These are phyloP conservation scores for Beris chalybata DNA, from an alignment of 2,888 invertebrate genomes.

Conservation along the genomic window DNA sequence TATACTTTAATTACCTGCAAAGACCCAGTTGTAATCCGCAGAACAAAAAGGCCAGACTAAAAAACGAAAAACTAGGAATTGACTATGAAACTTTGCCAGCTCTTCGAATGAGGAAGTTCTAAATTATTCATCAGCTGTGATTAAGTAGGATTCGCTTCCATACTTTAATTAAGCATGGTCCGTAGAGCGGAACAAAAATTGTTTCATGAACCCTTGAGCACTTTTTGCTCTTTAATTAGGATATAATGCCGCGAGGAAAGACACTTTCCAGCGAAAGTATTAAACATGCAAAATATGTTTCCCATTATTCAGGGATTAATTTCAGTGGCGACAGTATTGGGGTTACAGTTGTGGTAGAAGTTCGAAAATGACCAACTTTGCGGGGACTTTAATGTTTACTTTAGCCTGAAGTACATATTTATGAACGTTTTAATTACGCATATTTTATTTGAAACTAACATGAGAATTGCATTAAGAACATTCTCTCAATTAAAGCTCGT, in stretches of 20 bases:
- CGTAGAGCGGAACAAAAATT: conserved; percentile 1
- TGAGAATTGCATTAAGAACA: too few relatives aligned
- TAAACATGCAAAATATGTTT: conserved; percentile 26
- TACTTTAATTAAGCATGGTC: conserved; percentile 22
- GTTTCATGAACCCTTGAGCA: conserved; percentile 19
- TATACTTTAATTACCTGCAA: too few relatives aligned
- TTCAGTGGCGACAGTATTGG: conserved; percentile 13
- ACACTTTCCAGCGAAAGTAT: conserved; percentile 17
- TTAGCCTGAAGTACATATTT: too few relatives aligned
- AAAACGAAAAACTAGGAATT: not conserved
- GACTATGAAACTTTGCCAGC: conserved; percentile 10
- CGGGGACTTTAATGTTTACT: too few relatives aligned
- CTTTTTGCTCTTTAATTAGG: conserved; percentile 19
- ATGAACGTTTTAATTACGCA: too few relatives aligned
- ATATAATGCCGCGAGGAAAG: conserved; percentile 21
- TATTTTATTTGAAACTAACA: too few relatives aligned
- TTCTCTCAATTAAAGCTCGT: too few relatives aligned
- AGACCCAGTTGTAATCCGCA: too few relatives aligned
- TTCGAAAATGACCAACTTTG: too few relatives aligned
- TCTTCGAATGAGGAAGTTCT: conserved; percentile 2
- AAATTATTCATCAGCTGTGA: conserved; percentile 26
- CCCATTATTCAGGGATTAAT: conserved; percentile 25
- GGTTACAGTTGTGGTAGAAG: not conserved
- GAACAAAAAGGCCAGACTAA: too few relatives aligned
- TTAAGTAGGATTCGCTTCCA: conserved; percentile 16